These are phyloP conservation scores for Pongo abelii DNA, from an alignment of 2,113 vertebrate genomes.

Conservation along the genomic window DNA sequence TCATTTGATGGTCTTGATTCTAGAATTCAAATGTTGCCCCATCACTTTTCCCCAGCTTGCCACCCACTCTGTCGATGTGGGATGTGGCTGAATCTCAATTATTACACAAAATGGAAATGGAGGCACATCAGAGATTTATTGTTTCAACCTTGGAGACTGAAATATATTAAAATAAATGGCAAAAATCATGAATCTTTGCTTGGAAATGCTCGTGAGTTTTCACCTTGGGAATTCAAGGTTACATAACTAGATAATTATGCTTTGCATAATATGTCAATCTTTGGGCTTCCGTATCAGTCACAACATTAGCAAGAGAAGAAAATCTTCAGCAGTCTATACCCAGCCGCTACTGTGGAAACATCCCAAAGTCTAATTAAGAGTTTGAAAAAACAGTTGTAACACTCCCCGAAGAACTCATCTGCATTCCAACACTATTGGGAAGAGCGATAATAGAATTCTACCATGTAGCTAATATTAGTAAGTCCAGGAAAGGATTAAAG, in stretches of 20 bases:
- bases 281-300: not conserved
- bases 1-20: not conserved
- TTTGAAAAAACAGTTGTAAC: not conserved
- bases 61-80: too few species aligned
- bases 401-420: not conserved
- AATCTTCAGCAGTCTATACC: too few species aligned
- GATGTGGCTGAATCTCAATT: not conserved
- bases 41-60: rapidly evolving
- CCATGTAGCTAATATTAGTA: not conserved
- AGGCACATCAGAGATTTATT: not conserved
- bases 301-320: not conserved
- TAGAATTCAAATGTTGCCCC: not conserved
- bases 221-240: not conserved
- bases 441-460: not conserved
- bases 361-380: not conserved
- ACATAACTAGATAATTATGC: not conserved
- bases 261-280: not conserved
- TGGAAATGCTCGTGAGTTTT: not conserved
- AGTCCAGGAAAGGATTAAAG: not conserved
- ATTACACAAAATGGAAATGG: not conserved
- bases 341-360: not conserved
- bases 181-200: not conserved
- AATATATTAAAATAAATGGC: not conserved
- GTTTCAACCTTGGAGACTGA: not conserved
- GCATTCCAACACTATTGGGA: not conserved